Base-by-base conservation (phyloP, 2,888 invertebrate genomes). In the Calephelis perditalis region DNA sequence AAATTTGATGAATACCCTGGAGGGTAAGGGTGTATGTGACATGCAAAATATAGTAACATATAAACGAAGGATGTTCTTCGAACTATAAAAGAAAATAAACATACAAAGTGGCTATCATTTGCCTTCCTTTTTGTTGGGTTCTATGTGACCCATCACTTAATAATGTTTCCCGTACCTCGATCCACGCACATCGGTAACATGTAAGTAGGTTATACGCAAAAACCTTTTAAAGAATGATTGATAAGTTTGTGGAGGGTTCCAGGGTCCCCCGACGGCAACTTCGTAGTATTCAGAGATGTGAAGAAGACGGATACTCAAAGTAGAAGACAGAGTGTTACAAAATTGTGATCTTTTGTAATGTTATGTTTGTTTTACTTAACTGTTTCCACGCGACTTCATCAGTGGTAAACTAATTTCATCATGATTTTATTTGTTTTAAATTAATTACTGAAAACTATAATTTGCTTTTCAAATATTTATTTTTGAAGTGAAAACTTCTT, bases 151-250 rank as follows among this genome's bases (percentile, higher is more conserved):
- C 52, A 35, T 52, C 36, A 52, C 52, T 52, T 11, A 52, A 52
- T 52, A 52, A 52, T 52, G 35, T 52, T 36, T 26, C 52, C 11
- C 11, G n/a, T 10, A 10, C 10, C 52, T 52, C 52, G 36, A 35
- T 52, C 36, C 52, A 35, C 52, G 35, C 52, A 52, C 52, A 52
- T 35, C 11, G 35, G 11, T 36, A n/a, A 11, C 52, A 35, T 54
- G 52, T 54, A 54, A 54, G 36, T 54, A 11, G 52, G 52, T 54
- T 36, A 35, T 54, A 54, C 52, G 52, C 52, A 36, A 54, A 52
- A 54, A 36, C 52, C 52, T 54, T 54, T 54, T 54, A 54, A 35
- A 54, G 52, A 35, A 54, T 54, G 52, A 54, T 54, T 54, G 36
- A 54, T 54, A 54, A 36, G 35, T 54, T 54, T 54, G 10, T 54